These are phyloP conservation scores for Nymphalis c-album DNA, from an alignment of 2,888 invertebrate genomes.

Conservation along the genomic window DNA sequence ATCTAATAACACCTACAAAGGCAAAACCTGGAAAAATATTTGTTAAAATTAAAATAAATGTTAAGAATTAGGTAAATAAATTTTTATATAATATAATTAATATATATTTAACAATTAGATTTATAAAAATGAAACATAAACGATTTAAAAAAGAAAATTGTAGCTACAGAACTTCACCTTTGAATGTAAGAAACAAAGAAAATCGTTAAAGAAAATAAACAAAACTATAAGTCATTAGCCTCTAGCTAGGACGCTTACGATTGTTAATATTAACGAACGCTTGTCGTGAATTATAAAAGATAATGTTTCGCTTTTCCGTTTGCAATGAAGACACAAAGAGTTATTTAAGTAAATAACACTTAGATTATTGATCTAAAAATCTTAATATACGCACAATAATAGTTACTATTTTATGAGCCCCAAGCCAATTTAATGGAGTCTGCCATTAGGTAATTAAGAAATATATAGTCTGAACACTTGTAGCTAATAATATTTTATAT, in stretches of 20 bases:
- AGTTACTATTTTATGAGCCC: constrained; percentile 38
- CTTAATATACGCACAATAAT: constrained; percentile 13
- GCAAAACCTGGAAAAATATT: constrained; percentile 51
- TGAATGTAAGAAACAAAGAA: constrained; percentile 31
- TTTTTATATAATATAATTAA: constrained; percentile 11
- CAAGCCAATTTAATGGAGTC: constrained; percentile 70
- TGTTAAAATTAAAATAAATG: neutral
- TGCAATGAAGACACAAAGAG: neutral
- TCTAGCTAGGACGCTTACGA: constrained; percentile 48
- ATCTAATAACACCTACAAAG: constrained; percentile 47
- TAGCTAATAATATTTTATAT: constrained; percentile 9
- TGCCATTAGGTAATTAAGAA: constrained; percentile 52
- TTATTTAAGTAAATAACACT: neutral
- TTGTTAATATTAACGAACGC: constrained; percentile 22
- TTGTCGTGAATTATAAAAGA: constrained; percentile 3
- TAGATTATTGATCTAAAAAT: neutral
- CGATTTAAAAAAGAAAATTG: constrained; percentile 1
- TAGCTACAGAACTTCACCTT: neutral
- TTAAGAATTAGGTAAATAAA: neutral
- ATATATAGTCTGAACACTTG: constrained; percentile 14
- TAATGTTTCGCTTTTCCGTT: neutral
- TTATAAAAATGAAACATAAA: neutral
- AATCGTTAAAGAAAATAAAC: constrained; percentile 44
- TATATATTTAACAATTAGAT: neutral
- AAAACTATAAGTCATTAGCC: constrained; percentile 58